phyloP scores from a whole-genome alignment of 35 echinoderm and acorn worm genomes.

The Holothuria glaberrima region DNA sequence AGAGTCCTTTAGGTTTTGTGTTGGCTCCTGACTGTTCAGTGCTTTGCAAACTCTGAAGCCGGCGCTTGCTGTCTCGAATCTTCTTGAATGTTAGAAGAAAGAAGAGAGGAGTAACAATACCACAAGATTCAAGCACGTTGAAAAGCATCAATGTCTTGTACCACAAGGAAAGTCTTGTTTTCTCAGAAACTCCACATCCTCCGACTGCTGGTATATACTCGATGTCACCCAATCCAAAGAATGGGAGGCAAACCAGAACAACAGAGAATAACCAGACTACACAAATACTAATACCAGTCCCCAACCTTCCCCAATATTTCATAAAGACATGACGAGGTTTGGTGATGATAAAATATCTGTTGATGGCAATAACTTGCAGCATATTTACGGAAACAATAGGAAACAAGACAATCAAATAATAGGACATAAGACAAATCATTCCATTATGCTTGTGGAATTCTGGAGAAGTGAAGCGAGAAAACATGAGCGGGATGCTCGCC shows the following conservation, averaged over 20 bases:
- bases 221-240: conserved; percentile 24
- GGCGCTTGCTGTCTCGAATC: conserved; percentile 4
- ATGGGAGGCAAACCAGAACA: conserved; percentile 3
- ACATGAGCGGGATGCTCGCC: conserved; percentile 7
- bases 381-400: background rate
- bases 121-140: conserved; percentile 14
- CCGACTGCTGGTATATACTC: conserved; percentile 35
- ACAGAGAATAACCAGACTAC: background rate
- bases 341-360: conserved; percentile 51
- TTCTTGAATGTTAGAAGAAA: conserved; percentile 4
- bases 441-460: conserved; percentile 22
- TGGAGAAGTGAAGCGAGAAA: background rate
- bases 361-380: conserved; percentile 42
- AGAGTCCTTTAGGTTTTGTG: conserved; percentile 1
- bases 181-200: conserved; percentile 15
- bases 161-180: background rate
- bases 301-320: conserved; percentile 28
- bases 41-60: background rate
- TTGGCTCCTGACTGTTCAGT: background rate
- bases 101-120: conserved; percentile 1
- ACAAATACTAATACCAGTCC: conserved; percentile 8
- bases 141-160: conserved; percentile 19
- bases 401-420: conserved; percentile 6
- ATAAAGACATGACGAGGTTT: conserved; percentile 9
- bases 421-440: background rate